These are phyloP conservation scores for Muscicapa comitata DNA, from an alignment of 2,797 vertebrate genomes.

Conservation along the genomic window DNA sequence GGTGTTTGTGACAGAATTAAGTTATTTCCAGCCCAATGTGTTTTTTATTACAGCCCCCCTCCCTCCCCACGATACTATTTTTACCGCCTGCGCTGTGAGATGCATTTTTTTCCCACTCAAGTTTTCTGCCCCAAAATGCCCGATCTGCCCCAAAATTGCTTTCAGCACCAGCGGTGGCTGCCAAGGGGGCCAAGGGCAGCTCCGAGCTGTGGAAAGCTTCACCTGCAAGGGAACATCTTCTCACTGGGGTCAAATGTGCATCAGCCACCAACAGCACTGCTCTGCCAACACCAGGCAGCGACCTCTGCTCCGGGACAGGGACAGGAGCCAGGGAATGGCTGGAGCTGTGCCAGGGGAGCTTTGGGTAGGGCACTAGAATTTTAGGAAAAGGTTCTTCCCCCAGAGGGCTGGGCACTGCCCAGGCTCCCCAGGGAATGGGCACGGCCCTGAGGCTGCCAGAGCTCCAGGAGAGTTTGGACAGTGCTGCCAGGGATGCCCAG, in stretches of 20 bases:
- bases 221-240: background rate
- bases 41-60: background rate
- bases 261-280: accelerated
- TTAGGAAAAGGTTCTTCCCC: background rate
- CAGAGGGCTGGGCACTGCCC: background rate
- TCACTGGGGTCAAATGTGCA: accelerated
- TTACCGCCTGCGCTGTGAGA: background rate
- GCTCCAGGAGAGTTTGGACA: accelerated
- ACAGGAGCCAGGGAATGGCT: accelerated
- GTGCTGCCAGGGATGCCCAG: background rate
- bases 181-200: background rate
- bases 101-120: background rate
- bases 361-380: accelerated
- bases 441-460: accelerated
- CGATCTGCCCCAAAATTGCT: background rate
- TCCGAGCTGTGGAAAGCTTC: background rate
- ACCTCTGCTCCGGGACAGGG: background rate
- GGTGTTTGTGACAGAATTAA: constrained; percentile 35
- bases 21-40: background rate
- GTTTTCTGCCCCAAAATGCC: background rate
- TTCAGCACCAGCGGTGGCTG: accelerated
- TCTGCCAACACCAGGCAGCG: accelerated
- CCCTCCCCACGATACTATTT: background rate
- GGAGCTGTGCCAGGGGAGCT: accelerated
- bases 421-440: background rate